Evolutionary conservation across 2,113 vertebrate genomes (phyloP), one percentile per base, ranked within the genome.

Genomic region (Guaruba guarouba): DNA sequence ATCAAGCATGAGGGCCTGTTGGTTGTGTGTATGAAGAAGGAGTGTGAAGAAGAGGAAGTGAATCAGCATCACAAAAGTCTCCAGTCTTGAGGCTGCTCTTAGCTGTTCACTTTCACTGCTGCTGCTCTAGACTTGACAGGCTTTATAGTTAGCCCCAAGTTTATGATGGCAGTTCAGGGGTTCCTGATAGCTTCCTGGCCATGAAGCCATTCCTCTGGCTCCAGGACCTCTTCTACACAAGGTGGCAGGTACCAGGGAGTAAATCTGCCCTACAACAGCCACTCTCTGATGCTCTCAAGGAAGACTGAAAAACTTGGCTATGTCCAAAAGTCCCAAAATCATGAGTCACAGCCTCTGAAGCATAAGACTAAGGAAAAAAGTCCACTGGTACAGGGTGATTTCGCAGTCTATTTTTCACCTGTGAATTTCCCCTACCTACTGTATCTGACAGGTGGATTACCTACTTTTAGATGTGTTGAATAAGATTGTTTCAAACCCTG

Each of bases 1-100:
- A 49, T 15, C 1, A 5, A 59, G n/a, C 37, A 61, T 0, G 0
- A 78, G 20, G 35, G 51, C 23, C n/a, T 70, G 18, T 9, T 37
- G 15, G 7, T 63, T 84, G 83, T 4, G 1, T 23, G 14, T 17
- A 17, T 59, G 76, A 61, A 66, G 44, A 39, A 71, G 16, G 5
- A 43, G 43, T 35, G 28, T 46, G 35, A 54, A 51, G 61, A 85
- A 61, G 29, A 74, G 12, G 20, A 22, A 44, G n/a, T 54, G n/a
- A 68, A 91, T 49, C 28, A 75, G 19, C 28, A 67, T 24, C 52
- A 59, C 31, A 64, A n/a, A 70, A 75, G 17, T 81, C 4, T 1
- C 10, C 44, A 10, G 33, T 33, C 48, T 57, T 7, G 1, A 43
- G 49, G 28, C 31, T 20, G 11, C 13, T 85, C n/a, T 66, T 92